Evolutionary conservation across 2,797 vertebrate species (phyloP), one percentile per base, ranked within the genome.

Genomic region (Bovichtus diacanthus): DNA sequence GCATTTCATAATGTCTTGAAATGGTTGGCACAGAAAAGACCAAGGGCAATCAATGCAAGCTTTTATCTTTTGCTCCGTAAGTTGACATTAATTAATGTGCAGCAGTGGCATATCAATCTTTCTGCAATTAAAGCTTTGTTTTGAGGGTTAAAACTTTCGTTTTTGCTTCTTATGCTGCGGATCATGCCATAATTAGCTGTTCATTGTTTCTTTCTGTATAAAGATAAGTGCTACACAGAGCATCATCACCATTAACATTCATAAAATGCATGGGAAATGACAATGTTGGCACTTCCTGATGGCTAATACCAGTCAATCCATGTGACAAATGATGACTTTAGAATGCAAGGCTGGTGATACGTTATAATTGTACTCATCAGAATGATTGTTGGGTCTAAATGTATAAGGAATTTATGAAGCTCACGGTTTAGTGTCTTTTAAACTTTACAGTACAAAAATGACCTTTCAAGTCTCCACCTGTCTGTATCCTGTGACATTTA

Each of bases 31-130:
- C 29, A 34, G 80, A 74, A 80, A 78, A 86, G 15, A 79, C 47
- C 12, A 60, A 43, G 46, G 67, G 70, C 61, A 83, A 82, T 80
- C 77, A 78, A 80, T 82, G 55, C 65, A 49, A 47, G 76, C 39
- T 47, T 84, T 85, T 80, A 74, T 89, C 49, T 80, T 64, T 44
- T 62, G 31, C 66, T 62, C 54, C 29, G 38, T 47, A 66, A 75
- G 27, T 78, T 82, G 85, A 86, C 84, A 77, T 81, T 91, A 91
- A 92, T 91, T 88, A 80, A 83, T 84, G 85, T 86, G 89, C 79
- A 67, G 60, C 56, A 1, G 43, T 63, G 29, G 63, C 63, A 82
- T 89, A 84, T 91, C 90, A 76, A 61, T 88, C 89, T 81, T 78
- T 55, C 73, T 12, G 15, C 74, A 86, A 71, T 85, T 83, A 76